Base-by-base conservation (phyloP, 1,140 invertebrate species). In the Thaumatotibia leucotreta region DNA sequence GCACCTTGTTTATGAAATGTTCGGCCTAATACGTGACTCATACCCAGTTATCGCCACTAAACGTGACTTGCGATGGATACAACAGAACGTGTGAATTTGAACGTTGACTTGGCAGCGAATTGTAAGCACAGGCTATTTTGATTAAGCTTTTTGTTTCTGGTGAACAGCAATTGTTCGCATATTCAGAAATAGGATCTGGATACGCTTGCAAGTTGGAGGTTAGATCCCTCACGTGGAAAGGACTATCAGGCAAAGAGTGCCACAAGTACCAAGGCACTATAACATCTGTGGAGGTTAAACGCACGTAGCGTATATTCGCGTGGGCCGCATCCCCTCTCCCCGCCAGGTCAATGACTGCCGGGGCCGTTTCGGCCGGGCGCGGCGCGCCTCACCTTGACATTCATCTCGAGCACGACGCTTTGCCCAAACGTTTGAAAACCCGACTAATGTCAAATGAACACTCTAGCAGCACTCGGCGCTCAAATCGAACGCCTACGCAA, bases 351-450 rank as follows among this genome's bases (percentile, higher is more conserved):
- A 79, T 84, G 77, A 83, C 82, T 83, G 79, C 77, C 76, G 68
- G 79, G 81, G 83, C 82, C 86, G 85, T 85, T 88, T 87, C 83
- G 86, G 85, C 85, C 86, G 87, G 50, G 50, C 35, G 79, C 86
- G 84, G 86, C 84, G 84, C 84, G 84, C 86, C 86, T 90, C 88
- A 90, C 88, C 88, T 90, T 90, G 88, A 90, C 88, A 90, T 90
- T 90, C 88, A 90, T 90, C 86, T 87, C 85, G 76, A 81, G 73
- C 76, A 82, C 75, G 58, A 79, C 80, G 84, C 82, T 88, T 82
- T 81, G 81, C 80, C 79, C 85, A 86, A 84, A 86, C 80, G 77
- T 77, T 86, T 79, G 79, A 83, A 80, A 86, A 85, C 75, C 78
- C 78, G 75, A 67, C 80, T 73, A 69, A 80, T 74, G 69, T 80